A percentile compares a stretch with the other conserved stretches of the same genome.
Evolutionary conservation across 2,113 vertebrate genomes (phyloP).

Genomic region (Neofelis nebulosa): DNA sequence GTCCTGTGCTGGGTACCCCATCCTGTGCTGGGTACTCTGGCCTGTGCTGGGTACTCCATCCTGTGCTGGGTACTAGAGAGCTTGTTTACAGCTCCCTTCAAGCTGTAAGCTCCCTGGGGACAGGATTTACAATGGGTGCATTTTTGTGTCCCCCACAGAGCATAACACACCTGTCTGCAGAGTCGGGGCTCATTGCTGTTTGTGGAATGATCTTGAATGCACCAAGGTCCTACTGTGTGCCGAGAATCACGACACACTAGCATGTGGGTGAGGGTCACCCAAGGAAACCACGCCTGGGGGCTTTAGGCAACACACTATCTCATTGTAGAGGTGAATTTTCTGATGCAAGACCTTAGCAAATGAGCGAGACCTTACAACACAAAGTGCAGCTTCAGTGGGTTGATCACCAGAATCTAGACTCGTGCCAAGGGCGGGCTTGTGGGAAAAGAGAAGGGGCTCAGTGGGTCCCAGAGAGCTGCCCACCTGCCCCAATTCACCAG

Average conservation of each 20-base stretch:
- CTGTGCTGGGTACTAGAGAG: neutral
- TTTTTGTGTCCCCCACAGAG: neutral
- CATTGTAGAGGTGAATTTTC: neutral
- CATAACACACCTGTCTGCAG: neutral
- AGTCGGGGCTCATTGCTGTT: neutral
- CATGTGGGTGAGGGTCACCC: accelerated
- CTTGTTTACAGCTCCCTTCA: neutral
- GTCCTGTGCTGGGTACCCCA: too few species aligned
- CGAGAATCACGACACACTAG: accelerated
- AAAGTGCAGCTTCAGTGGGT: accelerated
- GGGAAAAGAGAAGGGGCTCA: neutral
- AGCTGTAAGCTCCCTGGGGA: neutral
- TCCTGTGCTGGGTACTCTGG: neutral
- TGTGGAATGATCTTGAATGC: neutral
- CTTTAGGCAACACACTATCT: neutral
- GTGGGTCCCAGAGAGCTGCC: accelerated
- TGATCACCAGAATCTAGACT: accelerated
- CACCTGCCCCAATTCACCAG: accelerated
- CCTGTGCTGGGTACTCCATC: neutral
- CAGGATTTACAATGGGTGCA: accelerated
- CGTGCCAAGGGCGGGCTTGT: too few species aligned
- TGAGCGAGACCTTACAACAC: neutral
- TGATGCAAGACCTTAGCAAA: neutral
- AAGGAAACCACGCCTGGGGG: accelerated
- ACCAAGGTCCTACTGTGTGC: neutral